These are phyloP conservation scores for Orthosia incerta DNA, from an alignment of 2,888 invertebrate genomes.

Conservation along the genomic window DNA sequence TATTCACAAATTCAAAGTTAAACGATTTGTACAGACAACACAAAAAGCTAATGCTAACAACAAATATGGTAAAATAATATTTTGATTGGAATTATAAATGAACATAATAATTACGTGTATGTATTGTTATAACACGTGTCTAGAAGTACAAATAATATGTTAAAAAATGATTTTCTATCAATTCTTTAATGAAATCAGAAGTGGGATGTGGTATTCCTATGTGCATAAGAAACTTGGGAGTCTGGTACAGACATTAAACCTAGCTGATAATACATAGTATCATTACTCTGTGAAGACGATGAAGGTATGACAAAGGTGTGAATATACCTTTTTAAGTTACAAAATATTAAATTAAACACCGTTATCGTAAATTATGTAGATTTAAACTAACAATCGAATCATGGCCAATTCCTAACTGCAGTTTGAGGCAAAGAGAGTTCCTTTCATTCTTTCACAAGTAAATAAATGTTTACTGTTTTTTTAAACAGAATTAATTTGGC, in stretches of 20 bases:
- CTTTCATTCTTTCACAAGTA: not conserved
- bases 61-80: slow-evolving; percentile 38
- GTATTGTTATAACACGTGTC: slow-evolving; percentile 14
- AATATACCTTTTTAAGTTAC: not conserved
- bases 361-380: not conserved
- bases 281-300: not conserved
- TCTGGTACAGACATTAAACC: not conserved
- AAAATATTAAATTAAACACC: not conserved
- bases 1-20: slow-evolving; percentile 43
- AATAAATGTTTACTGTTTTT: too few relatives aligned
- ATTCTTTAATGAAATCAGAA: not conserved
- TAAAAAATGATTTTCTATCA: not conserved
- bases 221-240: not conserved
- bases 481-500: too few relatives aligned
- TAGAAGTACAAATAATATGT: not conserved
- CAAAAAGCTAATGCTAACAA: slow-evolving; percentile 41
- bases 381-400: slow-evolving; percentile 2
- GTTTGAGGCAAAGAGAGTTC: not conserved
- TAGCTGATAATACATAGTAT: not conserved
- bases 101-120: slow-evolving; percentile 14
- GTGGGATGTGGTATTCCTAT: not conserved
- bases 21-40: slow-evolving; percentile 38
- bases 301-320: not conserved
- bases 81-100: slow-evolving; percentile 36
- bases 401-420: not conserved